Evolutionary conservation across 2,888 invertebrate genomes (phyloP), one percentile per base, ranked within the genome.

Genomic region (Anorthoa munda): DNA sequence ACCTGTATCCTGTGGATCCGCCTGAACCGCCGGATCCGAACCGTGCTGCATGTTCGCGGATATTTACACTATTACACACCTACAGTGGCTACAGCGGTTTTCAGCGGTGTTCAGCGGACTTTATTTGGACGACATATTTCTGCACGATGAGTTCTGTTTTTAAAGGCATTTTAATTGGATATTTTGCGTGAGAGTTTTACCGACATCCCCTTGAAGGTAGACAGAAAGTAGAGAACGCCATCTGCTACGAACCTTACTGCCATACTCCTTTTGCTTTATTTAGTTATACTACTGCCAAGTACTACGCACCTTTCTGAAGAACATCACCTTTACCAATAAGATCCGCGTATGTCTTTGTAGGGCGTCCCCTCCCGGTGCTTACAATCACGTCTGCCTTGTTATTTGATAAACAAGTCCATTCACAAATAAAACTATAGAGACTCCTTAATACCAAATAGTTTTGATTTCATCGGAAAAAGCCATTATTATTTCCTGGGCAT

Each of bases 1-100:
- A 89, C 89, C 69, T 79, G 79, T 72, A 75, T 84, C 83, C 81
- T 81, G 79, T 69, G 79, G 64, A 85, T 81, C 78, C 63, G 26
- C 17, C 39, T 48, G n/a, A 76, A 66, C 60, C 48, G 61, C 68
- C 31, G 71, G 65, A 85, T 82, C 79, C 69, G 79, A 79, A 73
- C 82, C 63, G 46, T 58, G 68, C 68, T 69, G 81, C 66, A 84
- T 72, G 66, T 65, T 80, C 81, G 76, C 77, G 61, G 71, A 76
- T 84, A 84, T 84, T 82, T 79, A 79, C 85, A 67, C 71, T 78
- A 70, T 75, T 69, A 82, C 58, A 69, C 72, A 55, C 66, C 60
- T 77, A 26, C 63, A 60, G 48, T 39, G 21, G 68, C 77, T 21
- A 45, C 39, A 45, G 50, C 75, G 76, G 69, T 77, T 58, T 69